Base-by-base conservation (phyloP, 2,888 invertebrate genomes). In the Leucozona laternaria region DNA sequence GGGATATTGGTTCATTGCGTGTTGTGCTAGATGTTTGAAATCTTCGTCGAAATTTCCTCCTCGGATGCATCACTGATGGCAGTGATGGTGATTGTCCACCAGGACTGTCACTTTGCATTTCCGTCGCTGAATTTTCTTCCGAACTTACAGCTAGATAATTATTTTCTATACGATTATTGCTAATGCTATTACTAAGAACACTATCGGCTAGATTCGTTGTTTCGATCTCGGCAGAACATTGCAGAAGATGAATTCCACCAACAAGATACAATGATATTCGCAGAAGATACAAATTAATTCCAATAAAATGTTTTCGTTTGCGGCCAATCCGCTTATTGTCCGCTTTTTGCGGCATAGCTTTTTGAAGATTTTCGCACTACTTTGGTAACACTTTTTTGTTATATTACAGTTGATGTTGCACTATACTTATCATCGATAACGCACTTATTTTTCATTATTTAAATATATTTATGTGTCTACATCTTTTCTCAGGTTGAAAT, bases 191-290 rank as follows among this genome's bases (percentile, higher is more conserved):
- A 86, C 45, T 28, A 86, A 80, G 73, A 79, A 85, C 76, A 88
- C 78, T 81, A 79, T 86, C 60, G 78, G 86, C 79, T 40, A 62
- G 37, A 71, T 79, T 79, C n/a, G 64, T 50, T 76, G 64, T 50
- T 76, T 79, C 79, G 37, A 37, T 48, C 22, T 79, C 71, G 53
- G 81, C 48, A 10, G 84, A 20, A 20, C 25, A 72, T 62, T 79
- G 68, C 15, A 81, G 28, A 10, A 79, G 55, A 15, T 79, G 66
- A 15, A 85, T 79, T 20, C 81, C 89, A 88, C 89, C 89, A 89
- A 89, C 88, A 81, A 89, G 84, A 80, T 86, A 88, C 62, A 88
- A 55, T 48, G 78, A 83, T 73, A 88, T 83, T 58, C 81, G 80
- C n/a, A 88, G 57, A 1, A 88, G 64, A 79, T 84, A 79, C 17